Conservation (phyloP, 2,888 invertebrate species). For the Drosophila diplacantha region DNA sequence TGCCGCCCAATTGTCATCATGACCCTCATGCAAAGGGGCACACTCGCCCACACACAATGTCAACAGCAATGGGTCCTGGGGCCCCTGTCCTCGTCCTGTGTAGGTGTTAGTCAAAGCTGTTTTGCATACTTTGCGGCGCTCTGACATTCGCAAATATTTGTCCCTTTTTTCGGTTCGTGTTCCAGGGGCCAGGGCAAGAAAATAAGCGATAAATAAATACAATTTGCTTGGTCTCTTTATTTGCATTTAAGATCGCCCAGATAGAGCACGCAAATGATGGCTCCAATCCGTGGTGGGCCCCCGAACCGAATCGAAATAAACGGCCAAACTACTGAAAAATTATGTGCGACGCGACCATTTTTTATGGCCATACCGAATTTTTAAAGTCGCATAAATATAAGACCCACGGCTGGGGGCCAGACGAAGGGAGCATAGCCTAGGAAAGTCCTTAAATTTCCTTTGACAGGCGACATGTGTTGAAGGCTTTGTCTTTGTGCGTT, state of each 20-base stretch:
- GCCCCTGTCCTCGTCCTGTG: constrained; percentile 8
- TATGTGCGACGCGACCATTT: constrained; percentile 36
- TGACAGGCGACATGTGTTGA: constrained; percentile 65
- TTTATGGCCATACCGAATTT: constrained; percentile 28
- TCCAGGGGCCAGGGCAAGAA: constrained; percentile 50
- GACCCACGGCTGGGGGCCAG: constrained; percentile 2
- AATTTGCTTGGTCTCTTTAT: constrained; percentile 64
- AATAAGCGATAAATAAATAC: constrained; percentile 73
- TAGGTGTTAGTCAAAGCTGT: constrained; percentile 66
- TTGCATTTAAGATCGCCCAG: constrained; percentile 64
- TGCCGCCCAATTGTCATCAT: constrained; percentile 64
- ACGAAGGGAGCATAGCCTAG: not conserved
- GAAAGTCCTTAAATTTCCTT: constrained; percentile 61
- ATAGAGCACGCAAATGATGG: constrained; percentile 62
- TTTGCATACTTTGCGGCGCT: constrained; percentile 68
- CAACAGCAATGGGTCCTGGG: constrained; percentile 20
- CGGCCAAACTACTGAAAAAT: constrained; percentile 41
- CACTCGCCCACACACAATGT: constrained; percentile 26
- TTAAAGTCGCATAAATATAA: constrained; percentile 39
- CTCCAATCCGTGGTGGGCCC: constrained; percentile 40
- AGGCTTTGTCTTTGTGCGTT: constrained; percentile 68
- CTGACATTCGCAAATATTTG: constrained; percentile 67
- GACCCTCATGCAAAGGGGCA: constrained; percentile 52
- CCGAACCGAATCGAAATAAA: constrained; percentile 27
- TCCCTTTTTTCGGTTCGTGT: constrained; percentile 45